phyloP scores from a whole-genome alignment of 1,140 invertebrate genomes.

The Temnothorax curvispinosus region DNA sequence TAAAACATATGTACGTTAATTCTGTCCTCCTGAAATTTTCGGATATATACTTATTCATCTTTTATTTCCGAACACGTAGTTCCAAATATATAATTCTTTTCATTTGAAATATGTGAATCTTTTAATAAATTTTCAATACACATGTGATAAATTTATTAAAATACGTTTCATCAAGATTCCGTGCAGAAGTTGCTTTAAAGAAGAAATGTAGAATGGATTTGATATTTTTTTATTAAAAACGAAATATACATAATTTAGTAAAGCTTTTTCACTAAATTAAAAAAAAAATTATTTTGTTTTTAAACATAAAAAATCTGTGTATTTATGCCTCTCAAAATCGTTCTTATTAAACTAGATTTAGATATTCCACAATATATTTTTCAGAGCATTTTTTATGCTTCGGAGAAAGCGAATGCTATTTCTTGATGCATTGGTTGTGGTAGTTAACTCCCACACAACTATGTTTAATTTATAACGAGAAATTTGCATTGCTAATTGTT shows the following conservation, averaged over 20 bases:
- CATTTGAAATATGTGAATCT: background rate
- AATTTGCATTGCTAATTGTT: slow-evolving; percentile 15
- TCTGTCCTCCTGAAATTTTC: background rate
- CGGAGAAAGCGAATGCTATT: background rate
- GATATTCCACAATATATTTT: background rate
- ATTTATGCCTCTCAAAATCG: background rate
- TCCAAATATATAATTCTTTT: background rate
- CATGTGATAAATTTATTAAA: background rate
- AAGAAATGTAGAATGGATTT: background rate
- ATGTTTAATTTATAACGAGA: background rate
- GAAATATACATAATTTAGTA: background rate
- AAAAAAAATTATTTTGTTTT: background rate
- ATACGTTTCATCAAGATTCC: background rate
- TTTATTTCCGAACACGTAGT: background rate
- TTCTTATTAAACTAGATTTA: background rate
- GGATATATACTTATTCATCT: background rate
- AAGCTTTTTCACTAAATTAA: background rate
- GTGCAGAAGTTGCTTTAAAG: background rate
- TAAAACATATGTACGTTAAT: too few relatives aligned
- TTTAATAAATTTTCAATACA: background rate
- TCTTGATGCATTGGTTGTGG: background rate
- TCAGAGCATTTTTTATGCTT: background rate
- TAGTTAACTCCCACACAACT: background rate
- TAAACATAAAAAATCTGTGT: background rate
- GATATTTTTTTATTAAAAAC: background rate